Conservation (phyloP, 2,888 invertebrate species). For the Clanis bilineata region DNA sequence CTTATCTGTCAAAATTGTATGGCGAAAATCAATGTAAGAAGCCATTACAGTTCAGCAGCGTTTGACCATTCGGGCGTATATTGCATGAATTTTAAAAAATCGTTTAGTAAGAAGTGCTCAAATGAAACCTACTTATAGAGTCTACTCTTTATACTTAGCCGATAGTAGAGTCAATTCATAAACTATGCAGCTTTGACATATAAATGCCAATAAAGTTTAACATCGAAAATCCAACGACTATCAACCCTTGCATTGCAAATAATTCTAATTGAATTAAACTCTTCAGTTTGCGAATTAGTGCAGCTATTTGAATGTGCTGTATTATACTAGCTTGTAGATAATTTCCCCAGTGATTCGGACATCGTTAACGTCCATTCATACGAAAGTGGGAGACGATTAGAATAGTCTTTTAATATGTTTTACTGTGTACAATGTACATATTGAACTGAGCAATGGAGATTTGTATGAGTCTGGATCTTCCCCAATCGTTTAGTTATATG, state of each 20-base stretch:
- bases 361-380: constrained; percentile 71
- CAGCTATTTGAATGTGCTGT: constrained; percentile 28
- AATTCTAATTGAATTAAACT: not conserved
- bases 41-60: too few relatives aligned
- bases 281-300: constrained; percentile 6
- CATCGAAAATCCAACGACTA: not conserved
- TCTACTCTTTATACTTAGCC: too few relatives aligned
- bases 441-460: constrained; percentile 19
- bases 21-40: too few relatives aligned
- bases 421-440: constrained; percentile 21
- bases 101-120: too few relatives aligned
- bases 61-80: too few relatives aligned
- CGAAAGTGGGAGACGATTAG: constrained; percentile 41
- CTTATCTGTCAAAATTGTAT: too few relatives aligned
- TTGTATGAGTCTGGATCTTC: not conserved
- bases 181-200: too few relatives aligned
- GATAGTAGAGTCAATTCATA: too few relatives aligned
- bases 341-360: constrained; percentile 64
- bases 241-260: not conserved
- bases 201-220: not conserved
- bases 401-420: constrained; percentile 30
- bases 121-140: too few relatives aligned
- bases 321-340: constrained; percentile 51
- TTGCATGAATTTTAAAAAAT: too few relatives aligned
- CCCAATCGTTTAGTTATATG: not conserved